phyloP scores from a whole-genome alignment of 2,888 invertebrate species.

The Drepana falcataria region DNA sequence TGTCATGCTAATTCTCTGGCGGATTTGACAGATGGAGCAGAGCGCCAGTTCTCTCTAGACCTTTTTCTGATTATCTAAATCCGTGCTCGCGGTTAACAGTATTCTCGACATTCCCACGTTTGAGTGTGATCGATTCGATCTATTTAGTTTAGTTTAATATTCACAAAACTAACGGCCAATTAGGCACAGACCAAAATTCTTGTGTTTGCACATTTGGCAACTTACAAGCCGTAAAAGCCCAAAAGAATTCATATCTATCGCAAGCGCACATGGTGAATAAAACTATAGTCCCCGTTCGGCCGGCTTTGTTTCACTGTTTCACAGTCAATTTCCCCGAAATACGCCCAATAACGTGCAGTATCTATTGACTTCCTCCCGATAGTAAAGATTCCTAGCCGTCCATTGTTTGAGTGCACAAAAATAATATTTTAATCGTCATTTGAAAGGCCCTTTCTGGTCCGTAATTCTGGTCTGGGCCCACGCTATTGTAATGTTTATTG shows the following conservation, averaged over 20 bases:
- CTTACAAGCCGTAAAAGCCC: neutral
- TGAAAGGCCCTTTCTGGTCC: conserved; percentile 43
- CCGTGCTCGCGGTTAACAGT: too few species aligned
- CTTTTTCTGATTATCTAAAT: too few species aligned
- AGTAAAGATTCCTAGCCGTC: conserved; percentile 54
- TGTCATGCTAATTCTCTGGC: too few species aligned
- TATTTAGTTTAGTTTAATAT: neutral
- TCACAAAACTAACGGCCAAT: neutral
- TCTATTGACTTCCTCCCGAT: conserved; percentile 73
- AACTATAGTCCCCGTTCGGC: conserved; percentile 31
- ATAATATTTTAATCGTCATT: conserved; percentile 70
- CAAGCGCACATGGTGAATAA: conserved; percentile 44
- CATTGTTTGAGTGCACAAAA: conserved; percentile 63
- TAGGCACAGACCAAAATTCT: conserved; percentile 11
- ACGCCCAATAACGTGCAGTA: conserved; percentile 52
- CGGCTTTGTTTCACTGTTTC: conserved; percentile 55
- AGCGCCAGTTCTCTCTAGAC: too few species aligned
- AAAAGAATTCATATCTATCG: conserved; percentile 12
- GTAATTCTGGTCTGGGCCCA: conserved; percentile 26
- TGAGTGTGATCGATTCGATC: too few species aligned
- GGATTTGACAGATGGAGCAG: too few species aligned
- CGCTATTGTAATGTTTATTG: conserved; percentile 60
- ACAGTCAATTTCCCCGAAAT: conserved; percentile 54
- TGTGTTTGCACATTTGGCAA: conserved; percentile 12
- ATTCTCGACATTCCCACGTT: too few species aligned